Evolutionary conservation across 64 coral and sea anemone genomes (phyloP), one percentile per base, ranked within the genome.

Genomic region (Acropora yongei): DNA sequence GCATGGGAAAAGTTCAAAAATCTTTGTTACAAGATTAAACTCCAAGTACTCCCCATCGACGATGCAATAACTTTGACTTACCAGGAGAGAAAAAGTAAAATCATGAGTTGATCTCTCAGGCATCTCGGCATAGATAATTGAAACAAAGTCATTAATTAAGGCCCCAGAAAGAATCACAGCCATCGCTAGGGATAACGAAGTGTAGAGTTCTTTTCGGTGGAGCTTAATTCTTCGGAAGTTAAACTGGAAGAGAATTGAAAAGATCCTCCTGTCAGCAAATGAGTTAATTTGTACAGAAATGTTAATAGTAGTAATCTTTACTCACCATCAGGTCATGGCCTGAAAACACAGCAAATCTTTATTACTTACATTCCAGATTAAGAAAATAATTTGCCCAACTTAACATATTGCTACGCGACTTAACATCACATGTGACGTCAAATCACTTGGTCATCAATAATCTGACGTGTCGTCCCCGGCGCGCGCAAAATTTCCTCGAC

Each of bases 191-290:
- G 95, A 97, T 87, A 94, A 41, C 58, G 77, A 86, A 48, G 89
- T 50, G 57, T 76, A 94, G 42, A 97, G 87, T 81, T 97, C 92
- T 94, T 97, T 97, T 73, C 93, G 84, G 65, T 93, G 88, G 77
- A 97, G 80, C 73, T 94, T 77, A 93, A 94, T 72, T 75, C 95
- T 84, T 89, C 95, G 76, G 81, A 97, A 91, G 76, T 97, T 97
- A 97, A 97, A 94, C 95, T 97, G 89, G 44, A 91, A 94, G 74
- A 68, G 18, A 49, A 82, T 39, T 17, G 46, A 41, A 19, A 46
- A 57, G 5, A 75, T 10, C 18, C 8, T 48, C 39, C 75, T 78
- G 67, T 49, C 40, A 76, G 17, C 57, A 49, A 12, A 10, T 19
- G 47, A 58, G 58, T 3, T 5, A 12, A 78, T 65, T 65, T 3